Evolutionary conservation across 2,888 invertebrate genomes (phyloP).

Genomic region (Pandemis heparana): DNA sequence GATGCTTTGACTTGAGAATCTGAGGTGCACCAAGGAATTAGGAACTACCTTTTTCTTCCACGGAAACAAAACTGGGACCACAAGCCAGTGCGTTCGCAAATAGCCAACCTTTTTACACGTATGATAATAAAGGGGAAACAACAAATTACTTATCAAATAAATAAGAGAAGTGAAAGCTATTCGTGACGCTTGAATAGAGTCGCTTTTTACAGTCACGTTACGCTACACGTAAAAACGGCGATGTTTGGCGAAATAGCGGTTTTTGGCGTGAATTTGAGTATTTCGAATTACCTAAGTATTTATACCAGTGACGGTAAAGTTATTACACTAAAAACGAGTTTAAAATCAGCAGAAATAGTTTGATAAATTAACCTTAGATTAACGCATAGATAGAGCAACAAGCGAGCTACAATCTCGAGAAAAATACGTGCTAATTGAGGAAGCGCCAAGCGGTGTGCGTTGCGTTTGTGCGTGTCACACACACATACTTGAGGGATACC

Average conservation of each 20-base stretch:
- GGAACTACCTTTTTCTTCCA: too few species aligned
- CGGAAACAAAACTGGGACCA: neutral
- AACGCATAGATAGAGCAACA: too few species aligned
- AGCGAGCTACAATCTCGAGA: too few species aligned
- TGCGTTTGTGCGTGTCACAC: too few species aligned
- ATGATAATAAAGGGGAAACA: neutral
- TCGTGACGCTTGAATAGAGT: slow-evolving; percentile 18
- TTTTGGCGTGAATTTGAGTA: slow-evolving; percentile 12
- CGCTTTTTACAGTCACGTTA: slow-evolving; percentile 23
- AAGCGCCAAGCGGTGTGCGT: too few species aligned
- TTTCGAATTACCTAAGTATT: neutral
- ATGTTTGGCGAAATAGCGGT: slow-evolving; percentile 1
- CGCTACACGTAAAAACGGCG: slow-evolving; percentile 8
- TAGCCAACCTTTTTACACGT: neutral
- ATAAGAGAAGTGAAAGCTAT: slow-evolving; percentile 29
- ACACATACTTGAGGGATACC: too few species aligned
- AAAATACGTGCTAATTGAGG: too few species aligned
- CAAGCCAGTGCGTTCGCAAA: too few species aligned
- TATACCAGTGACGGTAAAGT: too few species aligned
- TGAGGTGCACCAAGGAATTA: slow-evolving; percentile 3
- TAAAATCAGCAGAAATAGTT: too few species aligned
- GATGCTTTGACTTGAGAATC: slow-evolving; percentile 1
- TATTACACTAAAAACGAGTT: too few species aligned
- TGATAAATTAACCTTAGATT: too few species aligned
- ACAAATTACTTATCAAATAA: slow-evolving; percentile 17